phyloP scores from a whole-genome alignment of 2,113 vertebrate genomes.

The Nestor notabilis region DNA sequence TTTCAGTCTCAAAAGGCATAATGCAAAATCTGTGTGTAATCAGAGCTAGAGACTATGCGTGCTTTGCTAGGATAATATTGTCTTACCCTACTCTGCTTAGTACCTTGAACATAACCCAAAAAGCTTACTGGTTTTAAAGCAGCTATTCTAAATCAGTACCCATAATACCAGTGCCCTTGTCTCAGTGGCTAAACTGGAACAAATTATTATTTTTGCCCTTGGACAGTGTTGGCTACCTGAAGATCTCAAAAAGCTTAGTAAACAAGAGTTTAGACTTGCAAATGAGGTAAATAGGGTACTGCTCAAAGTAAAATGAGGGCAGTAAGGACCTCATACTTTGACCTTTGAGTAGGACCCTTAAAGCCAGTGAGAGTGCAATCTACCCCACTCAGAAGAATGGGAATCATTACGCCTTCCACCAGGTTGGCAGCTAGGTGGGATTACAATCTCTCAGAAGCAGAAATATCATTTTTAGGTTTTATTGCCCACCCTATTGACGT shows the following conservation, averaged over 20 bases:
- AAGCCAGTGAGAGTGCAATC: background rate
- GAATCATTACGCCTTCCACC: background rate
- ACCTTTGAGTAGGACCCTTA: background rate
- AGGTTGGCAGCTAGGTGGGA: background rate
- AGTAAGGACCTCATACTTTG: background rate
- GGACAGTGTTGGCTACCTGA: background rate
- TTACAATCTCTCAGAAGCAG: background rate
- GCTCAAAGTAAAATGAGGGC: background rate
- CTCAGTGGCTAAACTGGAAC: background rate
- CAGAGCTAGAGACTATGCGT: background rate
- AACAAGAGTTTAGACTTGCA: background rate
- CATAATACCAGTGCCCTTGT: background rate
- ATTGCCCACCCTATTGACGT: background rate
- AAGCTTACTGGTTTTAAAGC: slow-evolving; percentile 3
- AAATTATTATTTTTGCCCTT: background rate
- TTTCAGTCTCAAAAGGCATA: background rate
- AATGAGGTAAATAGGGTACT: background rate
- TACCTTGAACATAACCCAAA: background rate
- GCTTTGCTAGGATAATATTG: slow-evolving; percentile 7
- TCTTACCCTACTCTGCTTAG: background rate
- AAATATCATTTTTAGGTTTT: background rate
- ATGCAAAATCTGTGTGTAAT: slow-evolving; percentile 22
- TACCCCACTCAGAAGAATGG: background rate
- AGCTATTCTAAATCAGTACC: background rate
- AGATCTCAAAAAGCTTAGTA: background rate